Conservation (phyloP, 2,797 vertebrate genomes). For the Percopsis omiscomaycus region DNA sequence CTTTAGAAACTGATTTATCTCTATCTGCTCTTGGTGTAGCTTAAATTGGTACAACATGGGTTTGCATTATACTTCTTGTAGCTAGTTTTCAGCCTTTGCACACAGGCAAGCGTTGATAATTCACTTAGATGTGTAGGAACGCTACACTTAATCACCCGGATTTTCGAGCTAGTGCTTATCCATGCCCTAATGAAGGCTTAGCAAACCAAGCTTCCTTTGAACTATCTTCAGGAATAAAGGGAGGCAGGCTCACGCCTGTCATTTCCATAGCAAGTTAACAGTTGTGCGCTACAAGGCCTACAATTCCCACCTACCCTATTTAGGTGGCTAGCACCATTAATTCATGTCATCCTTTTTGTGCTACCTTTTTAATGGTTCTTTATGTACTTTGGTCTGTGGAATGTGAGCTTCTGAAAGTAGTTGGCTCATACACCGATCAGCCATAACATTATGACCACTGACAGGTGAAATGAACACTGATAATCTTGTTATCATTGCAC, state of each 20-base stretch:
- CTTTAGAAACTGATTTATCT: background rate
- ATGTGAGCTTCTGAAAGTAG: constrained; percentile 7
- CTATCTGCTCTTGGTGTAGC: background rate
- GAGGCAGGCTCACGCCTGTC: constrained; percentile 41
- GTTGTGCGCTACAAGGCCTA: constrained; percentile 30
- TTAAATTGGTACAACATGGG: constrained; percentile 6
- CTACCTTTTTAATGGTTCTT: constrained; percentile 13
- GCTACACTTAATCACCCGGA: constrained; percentile 49
- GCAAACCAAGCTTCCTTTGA: constrained; percentile 66
- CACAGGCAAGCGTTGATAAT: constrained; percentile 26
- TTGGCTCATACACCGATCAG: constrained; percentile 1
- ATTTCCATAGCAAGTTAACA: constrained; percentile 45
- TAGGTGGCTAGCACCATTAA: constrained; percentile 29
- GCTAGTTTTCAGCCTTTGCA: constrained; percentile 21
- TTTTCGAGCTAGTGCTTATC: constrained; percentile 60
- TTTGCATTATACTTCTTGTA: constrained; percentile 1
- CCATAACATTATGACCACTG: too few species aligned
- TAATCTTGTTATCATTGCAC: too few species aligned
- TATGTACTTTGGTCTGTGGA: constrained; percentile 18
- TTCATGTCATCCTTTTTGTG: constrained; percentile 40
- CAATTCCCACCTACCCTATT: constrained; percentile 34
- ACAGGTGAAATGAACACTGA: too few species aligned
- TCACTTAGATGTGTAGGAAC: constrained; percentile 29
- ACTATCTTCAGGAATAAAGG: constrained; percentile 71
- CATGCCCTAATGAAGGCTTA: constrained; percentile 68